A percentile compares a stretch with the other conserved stretches of the same genome.
Evolutionary conservation across 2,888 invertebrate genomes (phyloP).

Genomic region (Acronicta psi): DNA sequence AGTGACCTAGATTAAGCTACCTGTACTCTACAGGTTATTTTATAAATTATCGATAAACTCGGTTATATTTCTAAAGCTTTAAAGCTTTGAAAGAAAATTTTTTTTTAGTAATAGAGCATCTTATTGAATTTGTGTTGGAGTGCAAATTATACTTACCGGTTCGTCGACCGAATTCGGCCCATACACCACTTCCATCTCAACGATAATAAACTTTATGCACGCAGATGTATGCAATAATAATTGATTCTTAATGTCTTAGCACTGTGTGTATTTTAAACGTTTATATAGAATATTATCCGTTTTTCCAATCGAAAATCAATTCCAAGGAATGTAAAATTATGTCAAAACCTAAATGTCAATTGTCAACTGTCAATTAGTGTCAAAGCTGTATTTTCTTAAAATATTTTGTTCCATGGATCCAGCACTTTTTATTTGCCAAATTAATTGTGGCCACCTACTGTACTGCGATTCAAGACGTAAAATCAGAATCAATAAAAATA

Average conservation of each 20-base stretch:
- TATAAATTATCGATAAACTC: too few species aligned
- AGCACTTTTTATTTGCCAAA: too few species aligned
- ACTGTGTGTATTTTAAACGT: constrained; percentile 10
- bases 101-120: background rate
- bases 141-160: constrained; percentile 79
- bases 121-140: background rate
- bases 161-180: constrained; percentile 87
- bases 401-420: too few species aligned
- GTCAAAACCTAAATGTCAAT: constrained; percentile 25
- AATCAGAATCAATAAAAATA: too few species aligned
- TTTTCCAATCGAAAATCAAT: too few species aligned
- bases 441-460: too few species aligned
- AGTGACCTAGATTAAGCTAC: constrained; percentile 9
- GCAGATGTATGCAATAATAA: constrained; percentile 6
- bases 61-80: too few species aligned
- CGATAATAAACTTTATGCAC: background rate
- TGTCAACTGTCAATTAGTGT: background rate
- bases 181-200: constrained; percentile 76
- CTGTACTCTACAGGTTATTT: too few species aligned
- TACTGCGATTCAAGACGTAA: too few species aligned
- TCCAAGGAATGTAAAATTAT: constrained; percentile 6
- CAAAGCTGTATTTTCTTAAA: too few species aligned
- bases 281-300: background rate
- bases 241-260: background rate
- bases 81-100: too few species aligned